Evolutionary conservation across 2,888 invertebrate genomes (phyloP).

Genomic region (Nasonia oneida): DNA sequence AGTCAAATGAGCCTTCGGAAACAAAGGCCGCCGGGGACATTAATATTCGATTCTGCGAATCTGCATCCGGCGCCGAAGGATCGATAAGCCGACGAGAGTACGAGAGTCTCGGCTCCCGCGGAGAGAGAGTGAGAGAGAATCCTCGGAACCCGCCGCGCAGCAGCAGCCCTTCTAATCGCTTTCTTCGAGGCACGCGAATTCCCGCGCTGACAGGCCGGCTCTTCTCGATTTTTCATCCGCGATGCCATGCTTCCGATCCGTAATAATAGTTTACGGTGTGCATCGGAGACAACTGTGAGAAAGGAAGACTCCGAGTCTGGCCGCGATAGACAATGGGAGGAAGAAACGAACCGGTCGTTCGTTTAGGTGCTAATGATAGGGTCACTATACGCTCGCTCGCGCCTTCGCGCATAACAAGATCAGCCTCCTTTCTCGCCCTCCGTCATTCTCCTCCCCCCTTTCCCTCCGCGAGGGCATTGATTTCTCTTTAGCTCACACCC

Average conservation of each 20-base stretch:
- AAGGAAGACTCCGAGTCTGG: not conserved
- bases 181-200: conserved; percentile 40
- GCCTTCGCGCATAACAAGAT: conserved; percentile 73
- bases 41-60: conserved; percentile 57
- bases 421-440: conserved; percentile 63
- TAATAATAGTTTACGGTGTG: not conserved
- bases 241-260: not conserved
- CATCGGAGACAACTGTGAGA: conserved; percentile 28
- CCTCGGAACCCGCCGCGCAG: conserved; percentile 37
- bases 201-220: not conserved
- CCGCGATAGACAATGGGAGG: not conserved
- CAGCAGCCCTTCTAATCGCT: conserved; percentile 41
- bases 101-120: conserved; percentile 42
- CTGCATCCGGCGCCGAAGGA: conserved; percentile 34
- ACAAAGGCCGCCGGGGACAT: conserved; percentile 51
- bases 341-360: conserved; percentile 62
- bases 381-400: conserved; percentile 70
- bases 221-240: conserved; percentile 47
- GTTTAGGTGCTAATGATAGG: conserved; percentile 77
- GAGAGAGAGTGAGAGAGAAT: conserved; percentile 31
- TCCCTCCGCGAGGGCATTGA: conserved; percentile 58
- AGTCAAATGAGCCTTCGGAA: not conserved
- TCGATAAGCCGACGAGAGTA: conserved; percentile 37
- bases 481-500: conserved; percentile 40
- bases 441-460: conserved; percentile 62